Percentiles rank a stretch among this genome's conserved stretches.
phyloP scores from a whole-genome alignment of 2,113 vertebrate species.

The Hemiscyllium ocellatum region DNA sequence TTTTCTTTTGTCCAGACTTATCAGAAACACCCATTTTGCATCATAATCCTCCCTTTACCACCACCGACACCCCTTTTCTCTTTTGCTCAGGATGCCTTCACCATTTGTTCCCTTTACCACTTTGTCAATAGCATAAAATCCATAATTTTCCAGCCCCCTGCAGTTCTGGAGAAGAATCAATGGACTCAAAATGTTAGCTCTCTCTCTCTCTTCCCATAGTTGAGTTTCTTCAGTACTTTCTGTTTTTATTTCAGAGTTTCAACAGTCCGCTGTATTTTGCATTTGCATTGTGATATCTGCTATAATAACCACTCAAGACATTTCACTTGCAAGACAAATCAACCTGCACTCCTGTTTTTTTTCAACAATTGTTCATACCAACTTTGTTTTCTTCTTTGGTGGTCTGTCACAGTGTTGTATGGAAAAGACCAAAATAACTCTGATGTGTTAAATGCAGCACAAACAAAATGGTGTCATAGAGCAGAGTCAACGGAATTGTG shows the following conservation, averaged over 20 bases:
- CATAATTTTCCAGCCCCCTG: too few relatives aligned
- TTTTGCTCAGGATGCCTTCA: too few relatives aligned
- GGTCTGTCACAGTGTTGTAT: neutral
- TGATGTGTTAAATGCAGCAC: neutral
- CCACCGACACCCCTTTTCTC: too few relatives aligned
- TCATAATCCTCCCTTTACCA: too few relatives aligned
- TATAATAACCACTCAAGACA: neutral
- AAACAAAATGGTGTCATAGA: neutral
- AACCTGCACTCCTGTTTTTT: neutral
- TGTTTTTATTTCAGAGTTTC: neutral
- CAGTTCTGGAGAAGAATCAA: neutral
- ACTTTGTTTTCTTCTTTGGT: neutral
- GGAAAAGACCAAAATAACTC: neutral
- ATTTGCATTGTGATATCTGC: neutral
- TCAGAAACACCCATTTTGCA: too few relatives aligned
- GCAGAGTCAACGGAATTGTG: neutral
- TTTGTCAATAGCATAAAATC: too few relatives aligned
- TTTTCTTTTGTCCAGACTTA: too few relatives aligned
- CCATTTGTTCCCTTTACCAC: too few relatives aligned
- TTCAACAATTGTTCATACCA: neutral
- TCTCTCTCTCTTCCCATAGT: neutral
- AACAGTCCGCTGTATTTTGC: too few relatives aligned
- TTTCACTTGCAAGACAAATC: neutral
- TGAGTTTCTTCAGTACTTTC: neutral
- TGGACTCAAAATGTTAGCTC: neutral